A percentile compares a stretch with the other conserved stretches of the same genome.
phyloP scores from a whole-genome alignment of 2,797 vertebrate genomes.

The Prunella strophiata region DNA sequence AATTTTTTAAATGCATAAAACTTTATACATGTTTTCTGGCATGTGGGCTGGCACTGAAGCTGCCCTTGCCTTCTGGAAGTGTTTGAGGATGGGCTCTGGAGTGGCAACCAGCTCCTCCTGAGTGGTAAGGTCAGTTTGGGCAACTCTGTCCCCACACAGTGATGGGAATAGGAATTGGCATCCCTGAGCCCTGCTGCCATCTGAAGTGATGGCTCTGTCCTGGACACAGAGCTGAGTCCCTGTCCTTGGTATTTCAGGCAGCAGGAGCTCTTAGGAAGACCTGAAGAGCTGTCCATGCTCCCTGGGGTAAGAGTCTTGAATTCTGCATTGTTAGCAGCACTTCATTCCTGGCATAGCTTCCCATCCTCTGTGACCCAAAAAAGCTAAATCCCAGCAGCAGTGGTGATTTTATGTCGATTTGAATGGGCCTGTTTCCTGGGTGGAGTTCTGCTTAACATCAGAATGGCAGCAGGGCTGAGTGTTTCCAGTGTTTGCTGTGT shows the following conservation, averaged over 20 bases:
- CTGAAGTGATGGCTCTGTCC: background rate
- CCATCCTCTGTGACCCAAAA: background rate
- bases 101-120: background rate
- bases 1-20: background rate
- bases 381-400: background rate
- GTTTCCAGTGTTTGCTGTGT: background rate
- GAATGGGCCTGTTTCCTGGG: background rate
- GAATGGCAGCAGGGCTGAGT: background rate
- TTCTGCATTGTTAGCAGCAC: background rate
- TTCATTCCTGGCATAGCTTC: conserved; percentile 13
- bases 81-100: background rate
- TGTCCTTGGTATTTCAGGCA: background rate
- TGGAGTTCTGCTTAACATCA: background rate
- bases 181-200: background rate
- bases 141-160: rapidly evolving
- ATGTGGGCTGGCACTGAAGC: background rate
- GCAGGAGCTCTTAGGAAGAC: background rate
- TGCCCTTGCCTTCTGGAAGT: background rate
- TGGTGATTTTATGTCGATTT: background rate
- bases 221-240: background rate
- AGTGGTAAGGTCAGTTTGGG: background rate
- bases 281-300: background rate
- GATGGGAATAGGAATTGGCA: background rate
- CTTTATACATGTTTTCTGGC: background rate
- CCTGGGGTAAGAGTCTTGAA: background rate